Evolutionary conservation across 1,140 invertebrate genomes (phyloP).

Genomic region (Dryas iulia): DNA sequence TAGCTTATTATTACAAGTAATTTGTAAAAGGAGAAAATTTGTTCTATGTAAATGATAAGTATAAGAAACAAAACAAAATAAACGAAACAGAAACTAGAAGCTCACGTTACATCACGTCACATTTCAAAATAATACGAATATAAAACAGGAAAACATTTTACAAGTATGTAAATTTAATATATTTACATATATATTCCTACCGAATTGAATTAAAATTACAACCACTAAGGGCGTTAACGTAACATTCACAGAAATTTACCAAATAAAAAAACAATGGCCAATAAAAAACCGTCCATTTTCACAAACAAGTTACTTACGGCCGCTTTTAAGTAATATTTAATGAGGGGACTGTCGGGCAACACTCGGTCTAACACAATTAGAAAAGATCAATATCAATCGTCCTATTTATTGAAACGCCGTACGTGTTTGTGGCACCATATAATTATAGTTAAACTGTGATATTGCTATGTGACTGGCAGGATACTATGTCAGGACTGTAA

Average conservation of each 20-base stretch:
- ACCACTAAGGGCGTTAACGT: too few species aligned
- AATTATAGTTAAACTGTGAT: slow-evolving; percentile 18
- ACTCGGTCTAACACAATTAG: slow-evolving; percentile 64
- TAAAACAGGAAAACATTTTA: too few species aligned
- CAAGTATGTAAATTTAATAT: too few species aligned
- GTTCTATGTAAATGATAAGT: too few species aligned
- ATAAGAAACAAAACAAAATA: too few species aligned
- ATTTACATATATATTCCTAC: too few species aligned
- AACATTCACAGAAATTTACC: background rate
- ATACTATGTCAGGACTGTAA: slow-evolving; percentile 14
- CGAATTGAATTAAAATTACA: too few species aligned
- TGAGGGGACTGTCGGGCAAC: slow-evolving; percentile 53
- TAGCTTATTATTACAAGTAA: too few species aligned
- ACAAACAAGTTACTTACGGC: slow-evolving; percentile 63
- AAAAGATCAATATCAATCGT: slow-evolving; percentile 69
- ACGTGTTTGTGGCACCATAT: slow-evolving; percentile 7
- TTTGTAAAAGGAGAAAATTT: too few species aligned
- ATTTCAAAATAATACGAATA: too few species aligned
- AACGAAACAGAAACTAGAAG: too few species aligned
- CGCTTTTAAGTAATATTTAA: slow-evolving; percentile 71
- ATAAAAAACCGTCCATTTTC: slow-evolving; percentile 35
- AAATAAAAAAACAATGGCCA: slow-evolving; percentile 1
- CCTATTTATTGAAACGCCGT: slow-evolving; percentile 49
- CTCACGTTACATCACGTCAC: too few species aligned
- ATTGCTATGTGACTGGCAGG: slow-evolving; percentile 16